phyloP scores from a whole-genome alignment of 1,140 invertebrate species.

The Neuroterus valhalla region DNA sequence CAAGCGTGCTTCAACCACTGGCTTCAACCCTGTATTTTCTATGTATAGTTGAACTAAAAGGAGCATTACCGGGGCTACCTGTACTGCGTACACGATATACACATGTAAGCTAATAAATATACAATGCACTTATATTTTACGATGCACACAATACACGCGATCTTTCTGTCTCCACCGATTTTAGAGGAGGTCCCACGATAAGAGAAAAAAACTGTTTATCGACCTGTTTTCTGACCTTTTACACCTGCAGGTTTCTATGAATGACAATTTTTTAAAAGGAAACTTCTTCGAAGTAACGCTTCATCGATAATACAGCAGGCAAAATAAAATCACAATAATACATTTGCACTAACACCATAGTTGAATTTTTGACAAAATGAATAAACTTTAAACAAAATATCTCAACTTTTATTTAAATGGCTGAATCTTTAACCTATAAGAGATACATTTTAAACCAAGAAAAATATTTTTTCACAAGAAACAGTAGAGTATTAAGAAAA shows the following conservation, averaged over 20 bases:
- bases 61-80: background rate
- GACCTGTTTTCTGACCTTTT: constrained; percentile 2
- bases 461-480: no score
- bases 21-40: constrained; percentile 44
- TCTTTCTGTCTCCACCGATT: background rate
- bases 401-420: no score
- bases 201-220: constrained; percentile 8
- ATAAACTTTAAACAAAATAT: no score
- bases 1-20: constrained; percentile 58
- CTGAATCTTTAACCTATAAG: no score
- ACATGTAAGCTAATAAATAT: background rate
- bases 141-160: background rate
- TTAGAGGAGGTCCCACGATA: background rate
- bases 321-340: no score
- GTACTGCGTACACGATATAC: background rate
- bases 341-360: no score
- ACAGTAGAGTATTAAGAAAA: no score
- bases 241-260: background rate
- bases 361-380: no score
- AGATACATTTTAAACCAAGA: no score
- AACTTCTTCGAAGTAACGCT: no score
- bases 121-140: constrained; percentile 19
- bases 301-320: no score
- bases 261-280: no score
- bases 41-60: constrained; percentile 24